Conservation (phyloP, 2,113 vertebrate species). For the Micromys minutus region DNA sequence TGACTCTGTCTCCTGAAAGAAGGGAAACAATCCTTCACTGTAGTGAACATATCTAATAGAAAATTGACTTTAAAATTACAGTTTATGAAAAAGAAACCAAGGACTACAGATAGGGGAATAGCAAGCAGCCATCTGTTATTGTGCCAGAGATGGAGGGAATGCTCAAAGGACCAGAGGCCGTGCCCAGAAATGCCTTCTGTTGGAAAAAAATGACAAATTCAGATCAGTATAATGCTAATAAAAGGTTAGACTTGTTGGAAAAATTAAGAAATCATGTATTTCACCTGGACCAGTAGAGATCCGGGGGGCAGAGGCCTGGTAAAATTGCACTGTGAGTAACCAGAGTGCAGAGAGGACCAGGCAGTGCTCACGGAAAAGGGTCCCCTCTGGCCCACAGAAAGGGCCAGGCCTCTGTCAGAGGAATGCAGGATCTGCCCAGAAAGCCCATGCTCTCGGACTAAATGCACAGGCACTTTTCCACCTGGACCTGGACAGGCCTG, state of each 20-base stretch:
- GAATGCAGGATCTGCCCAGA: no score
- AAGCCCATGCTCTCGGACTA: no score
- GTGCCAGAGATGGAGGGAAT: neutral
- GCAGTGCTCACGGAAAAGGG: no score
- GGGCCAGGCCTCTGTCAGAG: no score
- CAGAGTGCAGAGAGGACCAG: no score
- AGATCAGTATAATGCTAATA: neutral
- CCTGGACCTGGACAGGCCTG: no score
- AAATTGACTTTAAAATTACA: slow-evolving; percentile 14
- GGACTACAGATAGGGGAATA: neutral
- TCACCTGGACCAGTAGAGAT: no score
- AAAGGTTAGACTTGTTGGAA: neutral
- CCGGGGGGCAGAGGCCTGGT: no score
- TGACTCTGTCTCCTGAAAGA: neutral
- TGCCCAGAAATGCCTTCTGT: neutral
- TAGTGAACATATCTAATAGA: neutral
- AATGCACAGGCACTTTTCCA: no score
- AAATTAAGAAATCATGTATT: neutral
- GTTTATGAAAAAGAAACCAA: slow-evolving; percentile 18
- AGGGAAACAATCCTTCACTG: neutral
- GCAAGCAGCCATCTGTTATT: neutral
- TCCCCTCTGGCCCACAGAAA: no score
- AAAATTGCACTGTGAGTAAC: no score
- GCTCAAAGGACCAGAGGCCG: neutral
- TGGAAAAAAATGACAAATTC: neutral